Evolutionary conservation across 2,888 invertebrate species (phyloP), one percentile per base, ranked within the genome.

Genomic region (Tuta absoluta): DNA sequence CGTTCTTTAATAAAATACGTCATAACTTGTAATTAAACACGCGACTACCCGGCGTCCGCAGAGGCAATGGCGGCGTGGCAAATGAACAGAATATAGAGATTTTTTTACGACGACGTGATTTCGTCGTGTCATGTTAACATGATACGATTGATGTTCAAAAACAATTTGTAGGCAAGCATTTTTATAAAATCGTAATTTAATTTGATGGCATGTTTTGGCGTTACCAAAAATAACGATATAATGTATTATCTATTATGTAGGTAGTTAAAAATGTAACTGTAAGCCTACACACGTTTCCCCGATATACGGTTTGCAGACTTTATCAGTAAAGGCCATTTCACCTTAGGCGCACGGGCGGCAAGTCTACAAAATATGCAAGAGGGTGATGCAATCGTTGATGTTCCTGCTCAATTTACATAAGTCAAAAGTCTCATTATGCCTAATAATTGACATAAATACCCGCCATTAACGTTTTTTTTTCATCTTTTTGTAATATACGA

Each of bases 291-390:
- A 33, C 8, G 4, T 33, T 33, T 8, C 33, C 8, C 8, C 33
- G 1, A 33, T 33, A 8, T 33, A 33, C 4, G 8, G 1, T 33
- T 33, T 83, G 84, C 84, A 83, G 86, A 84, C 86, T 78, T 79
- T 82, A 78, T 83, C 82, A 85, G 78, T 84, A 82, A 83, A 0
- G 81, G 81, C 77, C 76, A 80, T 81, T 84, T 77, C 81, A 73
- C 77, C 51, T 5, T 23, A 59, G 19, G 48, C 14, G 38, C 17
- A 17, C 58, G 8, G 14, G 8, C 14, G 11, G 19, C 12, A 21
- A 66, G 68, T 67, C 65, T 66, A 68, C 60, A 67, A 67, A 67
- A 63, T 64, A 28, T 28, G 33, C 12, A 66, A 61, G 14, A 53
- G 57, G 62, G 63, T 66, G 68, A 58, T 56, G 57, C 63, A 59